These are phyloP conservation scores for Dasyprocta punctata DNA, from an alignment of 2,113 vertebrate genomes.

Conservation along the genomic window DNA sequence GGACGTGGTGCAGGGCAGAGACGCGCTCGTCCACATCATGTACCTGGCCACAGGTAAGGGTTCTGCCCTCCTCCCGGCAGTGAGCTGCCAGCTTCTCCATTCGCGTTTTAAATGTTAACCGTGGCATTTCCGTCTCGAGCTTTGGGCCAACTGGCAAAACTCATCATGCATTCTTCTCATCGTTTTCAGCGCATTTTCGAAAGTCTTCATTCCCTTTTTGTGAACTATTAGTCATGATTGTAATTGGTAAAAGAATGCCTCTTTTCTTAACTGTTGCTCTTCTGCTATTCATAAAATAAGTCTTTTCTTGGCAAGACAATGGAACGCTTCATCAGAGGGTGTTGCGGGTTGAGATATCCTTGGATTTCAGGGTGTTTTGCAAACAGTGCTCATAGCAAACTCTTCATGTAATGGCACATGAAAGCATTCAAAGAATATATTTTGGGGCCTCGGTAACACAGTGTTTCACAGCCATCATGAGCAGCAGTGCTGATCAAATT, in stretches of 20 bases:
- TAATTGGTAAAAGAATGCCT: neutral
- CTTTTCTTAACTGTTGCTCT: neutral
- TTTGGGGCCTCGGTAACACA: neutral
- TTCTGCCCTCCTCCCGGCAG: accelerated
- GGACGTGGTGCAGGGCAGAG: slow-evolving; percentile 96
- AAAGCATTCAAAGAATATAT: neutral
- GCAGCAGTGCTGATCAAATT: neutral
- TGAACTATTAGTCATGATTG: neutral
- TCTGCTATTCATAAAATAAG: neutral
- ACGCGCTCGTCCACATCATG: slow-evolving; percentile 94
- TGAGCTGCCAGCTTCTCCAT: accelerated
- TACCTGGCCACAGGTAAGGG: slow-evolving; percentile 95
- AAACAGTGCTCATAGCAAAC: neutral
- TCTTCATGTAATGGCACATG: neutral
- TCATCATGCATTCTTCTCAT: accelerated
- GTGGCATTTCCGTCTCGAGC: accelerated
- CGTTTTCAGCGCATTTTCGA: neutral
- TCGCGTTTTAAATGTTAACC: accelerated
- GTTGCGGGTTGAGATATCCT: neutral
- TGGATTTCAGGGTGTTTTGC: neutral
- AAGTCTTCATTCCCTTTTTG: neutral
- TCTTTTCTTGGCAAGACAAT: neutral
- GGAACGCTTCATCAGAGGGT: neutral
- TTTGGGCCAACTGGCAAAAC: neutral
- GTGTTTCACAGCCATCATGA: neutral